Base-by-base conservation (phyloP, 2,888 invertebrate genomes). In the Amphipyra tragopoginis region DNA sequence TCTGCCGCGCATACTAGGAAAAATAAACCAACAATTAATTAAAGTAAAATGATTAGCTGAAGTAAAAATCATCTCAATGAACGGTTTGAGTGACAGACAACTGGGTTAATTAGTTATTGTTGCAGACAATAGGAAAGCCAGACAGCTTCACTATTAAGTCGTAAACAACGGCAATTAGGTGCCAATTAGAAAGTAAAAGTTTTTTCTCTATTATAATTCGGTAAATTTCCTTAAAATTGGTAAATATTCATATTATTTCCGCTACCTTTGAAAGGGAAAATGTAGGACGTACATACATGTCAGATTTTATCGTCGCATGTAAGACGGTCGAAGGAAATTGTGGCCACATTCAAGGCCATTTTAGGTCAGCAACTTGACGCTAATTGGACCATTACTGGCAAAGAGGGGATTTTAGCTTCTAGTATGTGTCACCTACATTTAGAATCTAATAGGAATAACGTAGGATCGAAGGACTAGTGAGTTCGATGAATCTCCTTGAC, bases 81-180 rank as follows among this genome's bases (percentile, higher is more conserved):
- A 66, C 55, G n/a, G 39, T 53, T 72, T 62, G 69, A 69, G 48
- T 64, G 65, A 59, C 72, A 62, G 55, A 51, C 48, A 72, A 76
- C 38, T 76, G 47, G 77, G 80, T 72, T 80, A 80, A 80, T 80
- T 79, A 72, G 57, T 64, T 52, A 73, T 80, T 79, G 80, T 80
- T 72, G 39, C 14, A 58, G 5, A 72, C 57, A 73, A 69, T 65
- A 53, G 45, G 40, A 61, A 53, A 74, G 33, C 40, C 26, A 69
- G 65, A 69, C 60, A 43, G 29, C 53, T 49, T 53, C 51, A 26
- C 38, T 51, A 38, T 58, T 15, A 7, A 50, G 11, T 51, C 55
- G n/a, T 64, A 42, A 61, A 49, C 47, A 61, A 56, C 8, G 5
- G 10, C 43, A 65, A 73, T 73, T 69, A 65, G 13, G 33, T 21